A percentile compares a stretch with the other conserved stretches of the same genome.
Evolutionary conservation across 2,888 invertebrate genomes (phyloP).

Genomic region (Drosophila limbata): DNA sequence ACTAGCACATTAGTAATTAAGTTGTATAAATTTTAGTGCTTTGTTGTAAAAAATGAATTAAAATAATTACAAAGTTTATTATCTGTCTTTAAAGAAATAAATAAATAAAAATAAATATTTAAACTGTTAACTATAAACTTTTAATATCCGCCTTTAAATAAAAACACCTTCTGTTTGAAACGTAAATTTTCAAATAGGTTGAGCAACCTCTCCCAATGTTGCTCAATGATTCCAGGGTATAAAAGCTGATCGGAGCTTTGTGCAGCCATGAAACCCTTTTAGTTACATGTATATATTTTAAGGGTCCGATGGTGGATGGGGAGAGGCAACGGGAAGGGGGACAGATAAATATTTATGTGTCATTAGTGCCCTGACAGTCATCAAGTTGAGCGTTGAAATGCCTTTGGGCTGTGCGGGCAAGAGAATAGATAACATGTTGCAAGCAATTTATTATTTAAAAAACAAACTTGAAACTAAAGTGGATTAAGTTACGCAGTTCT

Average conservation of each 20-base stretch:
- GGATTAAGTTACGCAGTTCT: slow-evolving; percentile 41
- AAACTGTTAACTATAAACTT: no score
- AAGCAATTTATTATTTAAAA: slow-evolving; percentile 44
- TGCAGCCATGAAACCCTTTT: slow-evolving; percentile 66
- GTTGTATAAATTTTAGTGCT: no score
- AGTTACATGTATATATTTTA: slow-evolving; percentile 46
- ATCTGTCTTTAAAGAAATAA: no score
- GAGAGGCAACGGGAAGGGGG: background rate
- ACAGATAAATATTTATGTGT: slow-evolving; percentile 77
- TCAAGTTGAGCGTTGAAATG: slow-evolving; percentile 74
- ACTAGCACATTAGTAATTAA: no score
- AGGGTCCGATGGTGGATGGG: slow-evolving; percentile 3
- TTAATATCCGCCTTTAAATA: background rate
- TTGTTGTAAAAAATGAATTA: no score
- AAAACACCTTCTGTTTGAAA: background rate
- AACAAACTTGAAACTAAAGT: slow-evolving; percentile 35
- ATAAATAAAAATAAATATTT: no score
- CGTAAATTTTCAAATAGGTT: background rate
- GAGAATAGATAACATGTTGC: slow-evolving; percentile 19
- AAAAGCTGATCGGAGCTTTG: slow-evolving; percentile 65
- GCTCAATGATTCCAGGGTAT: slow-evolving; percentile 1
- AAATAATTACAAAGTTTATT: no score
- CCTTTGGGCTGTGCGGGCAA: slow-evolving; percentile 32
- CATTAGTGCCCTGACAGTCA: slow-evolving; percentile 68
- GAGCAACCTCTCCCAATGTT: background rate